These are phyloP conservation scores for Drosophila villosipedis DNA, from an alignment of 2,888 invertebrate genomes.

Conservation along the genomic window DNA sequence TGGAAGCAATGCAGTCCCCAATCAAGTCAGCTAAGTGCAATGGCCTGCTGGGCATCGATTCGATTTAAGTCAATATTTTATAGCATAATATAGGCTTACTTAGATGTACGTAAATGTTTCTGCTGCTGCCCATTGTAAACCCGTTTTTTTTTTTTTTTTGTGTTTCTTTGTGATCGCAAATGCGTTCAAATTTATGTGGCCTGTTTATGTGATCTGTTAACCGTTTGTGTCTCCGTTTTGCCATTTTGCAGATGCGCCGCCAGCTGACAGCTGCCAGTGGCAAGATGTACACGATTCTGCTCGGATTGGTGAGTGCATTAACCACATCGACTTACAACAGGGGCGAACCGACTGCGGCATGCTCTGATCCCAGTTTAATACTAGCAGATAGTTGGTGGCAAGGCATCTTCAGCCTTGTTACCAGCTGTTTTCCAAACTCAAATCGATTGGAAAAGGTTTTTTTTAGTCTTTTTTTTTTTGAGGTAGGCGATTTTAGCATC, in stretches of 20 bases:
- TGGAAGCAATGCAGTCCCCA: conserved; percentile 7
- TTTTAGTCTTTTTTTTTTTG: neutral
- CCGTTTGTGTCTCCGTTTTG: conserved; percentile 17
- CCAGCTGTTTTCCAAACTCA: neutral
- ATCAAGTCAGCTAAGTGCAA: no score
- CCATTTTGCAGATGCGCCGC: conserved; percentile 45
- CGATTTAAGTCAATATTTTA: neutral
- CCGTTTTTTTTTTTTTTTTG: neutral
- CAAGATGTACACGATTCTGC: conserved; percentile 43
- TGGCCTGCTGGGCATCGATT: neutral
- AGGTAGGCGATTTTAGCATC: neutral
- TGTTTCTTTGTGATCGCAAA: conserved; percentile 36
- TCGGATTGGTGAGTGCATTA: conserved; percentile 54
- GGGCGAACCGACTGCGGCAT: neutral
- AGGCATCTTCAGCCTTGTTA: neutral
- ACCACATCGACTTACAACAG: neutral
- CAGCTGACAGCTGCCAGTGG: conserved; percentile 36
- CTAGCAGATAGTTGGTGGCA: neutral
- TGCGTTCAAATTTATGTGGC: conserved; percentile 43
- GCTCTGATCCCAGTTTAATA: neutral
- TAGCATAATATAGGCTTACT: neutral
- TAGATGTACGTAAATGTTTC: neutral
- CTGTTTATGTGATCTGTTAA: conserved; percentile 12
- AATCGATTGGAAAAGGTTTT: neutral
- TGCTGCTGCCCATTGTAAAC: neutral